A percentile compares a stretch with the other conserved stretches of the same genome.
phyloP scores from a whole-genome alignment of 2,113 vertebrate species.

The Plotosus lineatus region DNA sequence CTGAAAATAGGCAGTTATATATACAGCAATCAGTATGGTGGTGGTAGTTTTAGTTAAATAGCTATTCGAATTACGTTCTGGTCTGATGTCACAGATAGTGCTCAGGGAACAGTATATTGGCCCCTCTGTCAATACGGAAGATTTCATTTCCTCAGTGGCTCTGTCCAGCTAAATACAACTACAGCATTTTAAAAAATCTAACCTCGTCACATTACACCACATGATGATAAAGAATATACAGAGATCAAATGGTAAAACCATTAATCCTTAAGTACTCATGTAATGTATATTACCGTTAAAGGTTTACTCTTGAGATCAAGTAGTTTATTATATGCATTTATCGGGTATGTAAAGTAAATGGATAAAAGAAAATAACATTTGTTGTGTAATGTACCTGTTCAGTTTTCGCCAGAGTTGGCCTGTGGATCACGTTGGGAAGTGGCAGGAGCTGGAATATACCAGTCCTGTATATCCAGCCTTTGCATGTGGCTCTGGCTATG shows the following conservation, averaged over 20 bases:
- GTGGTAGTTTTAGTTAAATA: too few relatives aligned
- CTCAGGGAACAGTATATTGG: too few relatives aligned
- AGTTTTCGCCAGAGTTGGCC: slow-evolving; percentile 99
- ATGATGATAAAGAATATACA: background rate
- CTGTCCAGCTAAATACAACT: too few relatives aligned
- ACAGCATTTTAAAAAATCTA: too few relatives aligned
- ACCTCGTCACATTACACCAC: background rate
- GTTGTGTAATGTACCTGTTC: slow-evolving; percentile 42
- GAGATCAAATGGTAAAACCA: background rate
- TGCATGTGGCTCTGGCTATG: slow-evolving; percentile 92
- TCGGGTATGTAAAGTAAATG: background rate
- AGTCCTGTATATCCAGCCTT: slow-evolving; percentile 95
- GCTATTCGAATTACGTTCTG: too few relatives aligned
- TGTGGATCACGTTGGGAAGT: slow-evolving; percentile 94
- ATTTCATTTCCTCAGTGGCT: too few relatives aligned
- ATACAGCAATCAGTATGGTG: too few relatives aligned
- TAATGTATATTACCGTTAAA: too few relatives aligned
- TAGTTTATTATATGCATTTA: background rate
- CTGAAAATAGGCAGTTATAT: too few relatives aligned
- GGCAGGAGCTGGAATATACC: slow-evolving; percentile 95
- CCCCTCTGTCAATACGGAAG: too few relatives aligned
- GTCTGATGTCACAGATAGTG: too few relatives aligned
- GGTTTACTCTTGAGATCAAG: background rate
- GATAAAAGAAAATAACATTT: too few relatives aligned
- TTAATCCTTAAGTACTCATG: background rate